Percentiles rank a stretch among this genome's conserved stretches.
These are phyloP conservation scores for Dromas ardeola DNA, from an alignment of 2,113 vertebrate species.

Conservation along the genomic window DNA sequence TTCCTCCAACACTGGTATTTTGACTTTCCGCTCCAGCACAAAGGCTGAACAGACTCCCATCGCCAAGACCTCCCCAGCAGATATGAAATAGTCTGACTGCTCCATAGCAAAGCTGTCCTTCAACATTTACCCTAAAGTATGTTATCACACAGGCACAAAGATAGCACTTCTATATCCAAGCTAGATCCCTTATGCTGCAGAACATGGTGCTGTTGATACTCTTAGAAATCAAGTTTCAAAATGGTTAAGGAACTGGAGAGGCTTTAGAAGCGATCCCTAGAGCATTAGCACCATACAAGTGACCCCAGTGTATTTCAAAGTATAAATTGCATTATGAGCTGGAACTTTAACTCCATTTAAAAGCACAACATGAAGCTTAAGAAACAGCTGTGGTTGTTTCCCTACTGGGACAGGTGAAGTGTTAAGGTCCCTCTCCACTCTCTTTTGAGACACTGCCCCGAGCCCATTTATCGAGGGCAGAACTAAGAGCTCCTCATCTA, in stretches of 20 bases:
- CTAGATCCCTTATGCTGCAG: not conserved
- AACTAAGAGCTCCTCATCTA: not conserved
- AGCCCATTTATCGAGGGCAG: not conserved
- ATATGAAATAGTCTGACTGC: not conserved
- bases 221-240: not conserved
- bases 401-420: not conserved
- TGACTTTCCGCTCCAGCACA: not conserved
- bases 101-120: not conserved
- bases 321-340: not conserved
- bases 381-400: not conserved
- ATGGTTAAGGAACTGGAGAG: not conserved
- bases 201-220: not conserved
- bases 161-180: not conserved
- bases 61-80: not conserved
- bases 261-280: not conserved
- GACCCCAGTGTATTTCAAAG: not conserved
- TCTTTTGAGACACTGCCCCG: fast-evolving
- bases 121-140: not conserved
- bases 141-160: not conserved
- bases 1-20: not conserved
- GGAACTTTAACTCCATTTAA: not conserved
- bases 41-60: not conserved
- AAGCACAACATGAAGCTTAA: not conserved
- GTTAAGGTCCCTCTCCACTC: not conserved
- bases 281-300: not conserved